Evolutionary conservation across 2,797 vertebrate genomes (phyloP), one percentile per base, ranked within the genome.

Genomic region (Pogoniulus pusillus): DNA sequence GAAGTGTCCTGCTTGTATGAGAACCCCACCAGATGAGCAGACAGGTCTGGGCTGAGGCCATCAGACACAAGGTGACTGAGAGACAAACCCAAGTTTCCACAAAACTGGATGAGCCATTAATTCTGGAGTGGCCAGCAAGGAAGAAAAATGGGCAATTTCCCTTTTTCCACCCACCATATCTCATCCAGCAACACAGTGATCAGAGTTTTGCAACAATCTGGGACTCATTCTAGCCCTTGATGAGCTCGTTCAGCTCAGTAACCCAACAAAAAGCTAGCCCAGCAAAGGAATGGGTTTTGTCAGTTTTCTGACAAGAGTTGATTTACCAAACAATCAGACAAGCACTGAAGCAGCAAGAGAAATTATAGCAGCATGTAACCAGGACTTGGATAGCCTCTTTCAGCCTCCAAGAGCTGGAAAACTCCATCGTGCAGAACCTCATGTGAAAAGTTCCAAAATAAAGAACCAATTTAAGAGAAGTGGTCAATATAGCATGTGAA

Each of bases 271-370:
- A 89, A 72, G 11, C 76, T 45, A 89, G 58, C 51, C 73, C 37
- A 37, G 43, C 9, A 79, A 76, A 73, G 88, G 69, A 93, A 90
- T 71, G 75, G 54, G 29, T 35, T 88, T 70, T 79, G 83, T 92
- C 72, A 37, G 41, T 77, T 79, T 82, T 73, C 68, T n/a, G 49
- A 84, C 75, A 23, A 37, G 68, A 93, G 78, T 0, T 80, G 88
- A 86, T 84, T 92, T 76, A 91, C 68, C 76, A 64, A 91, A 55
- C 93, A 92, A 91, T 88, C 93, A 91, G 32, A 79, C 72, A 87
- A 74, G 88, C 88, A 82, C 45, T 59, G 86, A 91, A 79, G 32
- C 75, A 94, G 90, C 35, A 82, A 77, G 59, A 84, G 71, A 87
- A 95, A 80, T 77, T 41, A 91, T 0, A 80, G 35, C 4, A 90